These are phyloP conservation scores for Cichlasoma orientale DNA, from an alignment of 2,797 vertebrate species.

Conservation along the genomic window DNA sequence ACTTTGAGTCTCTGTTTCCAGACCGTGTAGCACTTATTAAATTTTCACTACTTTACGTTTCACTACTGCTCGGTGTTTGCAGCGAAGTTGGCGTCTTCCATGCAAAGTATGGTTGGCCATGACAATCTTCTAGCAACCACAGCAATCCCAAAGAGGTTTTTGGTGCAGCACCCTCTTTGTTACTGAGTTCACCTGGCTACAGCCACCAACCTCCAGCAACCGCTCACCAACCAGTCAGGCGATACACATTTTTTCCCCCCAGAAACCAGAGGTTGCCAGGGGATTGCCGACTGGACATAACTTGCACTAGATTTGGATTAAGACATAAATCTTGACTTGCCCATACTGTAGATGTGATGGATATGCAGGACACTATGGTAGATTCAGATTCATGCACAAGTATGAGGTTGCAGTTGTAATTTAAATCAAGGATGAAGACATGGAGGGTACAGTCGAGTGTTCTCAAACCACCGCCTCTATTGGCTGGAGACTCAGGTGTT, in stretches of 20 bases:
- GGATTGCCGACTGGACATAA: not conserved
- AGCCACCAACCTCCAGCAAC: not conserved
- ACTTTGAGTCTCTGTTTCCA: not conserved
- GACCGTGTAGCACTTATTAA: not conserved
- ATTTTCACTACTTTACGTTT: not conserved
- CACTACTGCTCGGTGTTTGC: not conserved
- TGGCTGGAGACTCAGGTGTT: too few relatives aligned
- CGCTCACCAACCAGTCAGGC: not conserved
- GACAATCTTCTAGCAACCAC: not conserved
- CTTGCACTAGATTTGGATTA: not conserved
- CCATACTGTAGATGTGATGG: not conserved
- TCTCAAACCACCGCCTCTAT: not conserved
- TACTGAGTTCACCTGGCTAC: not conserved
- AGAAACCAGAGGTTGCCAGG: too few relatives aligned
- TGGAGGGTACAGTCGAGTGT: not conserved
- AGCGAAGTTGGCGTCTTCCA: not conserved
- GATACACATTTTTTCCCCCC: not conserved
- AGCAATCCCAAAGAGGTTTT: not conserved
- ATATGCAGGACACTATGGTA: too few relatives aligned
- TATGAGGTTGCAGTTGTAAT: not conserved
- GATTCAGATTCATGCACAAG: not conserved
- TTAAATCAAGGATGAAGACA: constrained; percentile 1
- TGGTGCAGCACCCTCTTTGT: not conserved
- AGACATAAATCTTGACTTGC: not conserved
- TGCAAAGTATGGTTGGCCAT: not conserved